These are phyloP conservation scores for Lophochroa leadbeateri DNA, from an alignment of 2,113 vertebrate species.

Conservation along the genomic window DNA sequence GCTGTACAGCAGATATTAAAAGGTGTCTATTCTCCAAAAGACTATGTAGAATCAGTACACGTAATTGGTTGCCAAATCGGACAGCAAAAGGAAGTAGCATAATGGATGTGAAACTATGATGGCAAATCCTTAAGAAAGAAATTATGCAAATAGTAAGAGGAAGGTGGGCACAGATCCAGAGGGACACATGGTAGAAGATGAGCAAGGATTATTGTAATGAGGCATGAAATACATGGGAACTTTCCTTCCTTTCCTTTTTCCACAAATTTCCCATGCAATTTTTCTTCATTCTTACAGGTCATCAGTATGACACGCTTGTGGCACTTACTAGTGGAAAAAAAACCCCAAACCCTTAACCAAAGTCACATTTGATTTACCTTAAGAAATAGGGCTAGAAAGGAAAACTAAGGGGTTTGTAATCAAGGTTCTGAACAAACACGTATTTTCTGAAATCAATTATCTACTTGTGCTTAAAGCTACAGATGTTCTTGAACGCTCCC, in stretches of 20 bases:
- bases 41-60: not conserved
- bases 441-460: not conserved
- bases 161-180: constrained; percentile 41
- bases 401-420: not conserved
- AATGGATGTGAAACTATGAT: constrained; percentile 1
- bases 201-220: constrained; percentile 53
- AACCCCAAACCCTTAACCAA: not conserved
- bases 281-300: constrained; percentile 54
- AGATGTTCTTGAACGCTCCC: not conserved
- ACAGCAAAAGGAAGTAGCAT: not conserved
- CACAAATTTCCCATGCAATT: constrained; percentile 21
- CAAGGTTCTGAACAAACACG: not conserved
- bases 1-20: not conserved
- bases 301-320: not conserved
- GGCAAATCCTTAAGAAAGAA: constrained; percentile 32
- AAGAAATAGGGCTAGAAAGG: not conserved
- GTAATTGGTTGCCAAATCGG: not conserved
- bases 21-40: not conserved
- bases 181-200: constrained; percentile 34
- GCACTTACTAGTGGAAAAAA: not conserved
- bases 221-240: constrained; percentile 52
- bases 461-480: not conserved
- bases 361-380: not conserved
- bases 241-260: not conserved
- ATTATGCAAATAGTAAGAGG: constrained; percentile 48